Conservation (phyloP, 2,797 vertebrate genomes). For the Jordanella pulchra region DNA sequence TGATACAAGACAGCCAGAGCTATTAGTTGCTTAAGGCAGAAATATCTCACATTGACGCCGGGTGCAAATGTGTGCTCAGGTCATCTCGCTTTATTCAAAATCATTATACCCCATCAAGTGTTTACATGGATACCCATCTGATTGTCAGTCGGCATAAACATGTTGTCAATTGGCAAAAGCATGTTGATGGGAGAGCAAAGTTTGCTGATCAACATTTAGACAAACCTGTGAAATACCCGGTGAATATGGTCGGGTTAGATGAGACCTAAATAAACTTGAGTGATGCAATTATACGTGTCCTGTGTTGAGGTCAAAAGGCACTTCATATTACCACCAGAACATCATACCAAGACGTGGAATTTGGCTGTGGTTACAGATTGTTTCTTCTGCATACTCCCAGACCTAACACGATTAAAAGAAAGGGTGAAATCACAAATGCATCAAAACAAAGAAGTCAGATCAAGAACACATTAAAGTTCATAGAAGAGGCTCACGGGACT, state of each 20-base stretch:
- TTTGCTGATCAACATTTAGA: neutral
- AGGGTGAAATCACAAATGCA: neutral
- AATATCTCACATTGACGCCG: too few relatives aligned
- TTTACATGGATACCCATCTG: too few relatives aligned
- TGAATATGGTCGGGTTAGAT: neutral
- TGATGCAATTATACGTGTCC: too few relatives aligned
- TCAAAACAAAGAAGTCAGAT: neutral
- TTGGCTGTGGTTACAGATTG: neutral
- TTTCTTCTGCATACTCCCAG: neutral
- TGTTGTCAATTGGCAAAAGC: too few relatives aligned
- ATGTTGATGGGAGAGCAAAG: neutral
- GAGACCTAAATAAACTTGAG: neutral
- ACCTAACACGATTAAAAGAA: neutral
- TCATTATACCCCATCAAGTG: too few relatives aligned
- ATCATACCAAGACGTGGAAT: neutral
- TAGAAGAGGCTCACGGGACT: neutral
- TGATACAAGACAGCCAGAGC: too few relatives aligned
- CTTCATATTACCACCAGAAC: neutral
- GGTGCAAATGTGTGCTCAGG: too few relatives aligned
- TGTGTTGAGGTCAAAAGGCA: neutral
- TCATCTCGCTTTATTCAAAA: too few relatives aligned
- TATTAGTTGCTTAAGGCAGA: too few relatives aligned
- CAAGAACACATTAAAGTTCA: neutral
- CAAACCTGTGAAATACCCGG: neutral
- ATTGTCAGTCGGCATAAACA: too few relatives aligned